A percentile compares a stretch with the other conserved stretches of the same genome.
Evolutionary conservation across 2,797 vertebrate species (phyloP).

Genomic region (Cottoperca gobio): DNA sequence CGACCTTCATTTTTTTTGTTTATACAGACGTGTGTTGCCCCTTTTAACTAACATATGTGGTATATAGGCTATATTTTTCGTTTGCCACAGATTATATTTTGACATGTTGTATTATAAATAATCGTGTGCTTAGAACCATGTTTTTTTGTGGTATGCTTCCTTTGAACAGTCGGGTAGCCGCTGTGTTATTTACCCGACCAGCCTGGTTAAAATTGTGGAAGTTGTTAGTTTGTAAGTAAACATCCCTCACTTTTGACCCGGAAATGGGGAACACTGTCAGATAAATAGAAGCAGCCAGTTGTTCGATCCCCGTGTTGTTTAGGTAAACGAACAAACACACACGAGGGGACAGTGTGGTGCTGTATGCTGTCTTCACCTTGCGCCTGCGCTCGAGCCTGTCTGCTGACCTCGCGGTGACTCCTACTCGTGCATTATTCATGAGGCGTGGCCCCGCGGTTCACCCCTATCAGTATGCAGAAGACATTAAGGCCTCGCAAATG

Average conservation of each 20-base stretch:
- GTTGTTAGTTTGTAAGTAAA: conserved; percentile 49
- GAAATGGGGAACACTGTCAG: conserved; percentile 43
- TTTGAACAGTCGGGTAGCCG: neutral
- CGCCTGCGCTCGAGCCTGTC: conserved; percentile 82
- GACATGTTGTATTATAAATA: neutral
- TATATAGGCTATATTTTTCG: neutral
- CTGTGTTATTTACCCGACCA: conserved; percentile 5
- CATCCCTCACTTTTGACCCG: conserved; percentile 35
- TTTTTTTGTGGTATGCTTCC: neutral
- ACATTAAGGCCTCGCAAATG: conserved; percentile 90
- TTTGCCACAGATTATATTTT: neutral
- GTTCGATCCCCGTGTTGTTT: conserved; percentile 49
- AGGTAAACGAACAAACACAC: conserved; percentile 47
- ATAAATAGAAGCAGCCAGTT: conserved; percentile 65
- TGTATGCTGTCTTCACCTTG: neutral
- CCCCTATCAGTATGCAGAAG: conserved; percentile 93
- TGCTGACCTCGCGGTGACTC: conserved; percentile 96
- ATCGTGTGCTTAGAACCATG: neutral
- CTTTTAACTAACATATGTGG: neutral
- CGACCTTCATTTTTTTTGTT: no score
- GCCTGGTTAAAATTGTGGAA: conserved; percentile 23
- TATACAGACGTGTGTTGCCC: neutral
- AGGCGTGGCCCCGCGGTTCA: conserved; percentile 88
- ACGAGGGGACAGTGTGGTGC: neutral
- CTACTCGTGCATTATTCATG: conserved; percentile 95